Evolutionary conservation across 2,797 vertebrate species (phyloP).

Genomic region (Streptopelia turtur): DNA sequence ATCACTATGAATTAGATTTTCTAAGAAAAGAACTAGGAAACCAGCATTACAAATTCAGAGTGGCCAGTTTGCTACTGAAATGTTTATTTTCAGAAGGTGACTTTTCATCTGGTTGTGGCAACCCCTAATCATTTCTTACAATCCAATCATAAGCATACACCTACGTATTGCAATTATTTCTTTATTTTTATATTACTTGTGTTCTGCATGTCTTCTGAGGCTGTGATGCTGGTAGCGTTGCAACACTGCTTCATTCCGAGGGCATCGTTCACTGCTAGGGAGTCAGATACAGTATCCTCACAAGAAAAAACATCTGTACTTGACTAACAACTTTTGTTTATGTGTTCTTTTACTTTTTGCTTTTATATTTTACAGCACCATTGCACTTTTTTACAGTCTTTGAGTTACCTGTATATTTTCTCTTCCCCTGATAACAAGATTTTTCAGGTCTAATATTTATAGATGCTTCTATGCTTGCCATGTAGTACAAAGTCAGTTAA

Average conservation of each 20-base stretch:
- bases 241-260: neutral
- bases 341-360: neutral
- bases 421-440: fast-evolving
- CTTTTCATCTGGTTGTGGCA: neutral
- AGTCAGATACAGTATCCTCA: fast-evolving
- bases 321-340: neutral
- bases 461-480: neutral
- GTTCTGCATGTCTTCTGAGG: neutral
- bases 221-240: neutral
- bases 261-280: neutral
- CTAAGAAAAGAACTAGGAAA: neutral
- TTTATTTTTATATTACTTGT: neutral
- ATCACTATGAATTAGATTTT: neutral
- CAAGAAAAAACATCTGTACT: neutral
- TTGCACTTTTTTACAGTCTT: neutral
- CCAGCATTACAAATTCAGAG: neutral
- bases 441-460: neutral
- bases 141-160: neutral
- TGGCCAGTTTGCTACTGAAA: neutral
- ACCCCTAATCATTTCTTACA: neutral
- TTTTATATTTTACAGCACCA: neutral
- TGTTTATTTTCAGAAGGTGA: neutral
- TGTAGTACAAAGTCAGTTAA: neutral
- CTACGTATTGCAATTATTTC: neutral
- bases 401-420: neutral